Conservation (phyloP, 2,888 invertebrate genomes). For the Yponomeuta malinellus region DNA sequence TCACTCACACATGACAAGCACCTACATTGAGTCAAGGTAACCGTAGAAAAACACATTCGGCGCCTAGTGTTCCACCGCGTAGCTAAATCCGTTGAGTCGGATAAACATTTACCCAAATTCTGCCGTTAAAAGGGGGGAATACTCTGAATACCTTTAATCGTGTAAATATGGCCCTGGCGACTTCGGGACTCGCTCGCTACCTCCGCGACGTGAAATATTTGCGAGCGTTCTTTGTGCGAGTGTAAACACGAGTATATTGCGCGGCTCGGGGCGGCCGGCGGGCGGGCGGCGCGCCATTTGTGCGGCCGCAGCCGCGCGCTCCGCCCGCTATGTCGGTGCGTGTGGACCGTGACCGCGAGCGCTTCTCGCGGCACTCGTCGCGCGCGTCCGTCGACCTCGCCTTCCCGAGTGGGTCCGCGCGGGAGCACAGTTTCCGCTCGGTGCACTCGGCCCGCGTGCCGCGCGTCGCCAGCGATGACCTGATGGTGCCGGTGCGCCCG, state of each 20-base stretch:
- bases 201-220: slow-evolving; percentile 53
- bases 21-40: too few species aligned
- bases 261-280: slow-evolving; percentile 5
- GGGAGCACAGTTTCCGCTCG: slow-evolving; percentile 66
- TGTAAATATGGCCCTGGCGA: slow-evolving; percentile 51
- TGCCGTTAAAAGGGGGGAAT: slow-evolving; percentile 39
- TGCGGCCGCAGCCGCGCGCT: slow-evolving; percentile 70
- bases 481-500: slow-evolving; percentile 68
- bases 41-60: not conserved
- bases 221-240: slow-evolving; percentile 61
- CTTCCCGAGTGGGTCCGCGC: slow-evolving; percentile 57
- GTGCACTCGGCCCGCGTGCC: slow-evolving; percentile 68
- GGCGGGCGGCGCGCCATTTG: slow-evolving; percentile 49
- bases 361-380: slow-evolving; percentile 69
- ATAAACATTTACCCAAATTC: slow-evolving; percentile 44
- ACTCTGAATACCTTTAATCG: slow-evolving; percentile 47
- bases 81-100: slow-evolving; percentile 26
- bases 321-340: slow-evolving; percentile 70
- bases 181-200: slow-evolving; percentile 31
- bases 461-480: slow-evolving; percentile 64
- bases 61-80: not conserved
- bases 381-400: slow-evolving; percentile 69
- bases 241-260: slow-evolving; percentile 40
- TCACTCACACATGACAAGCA: not conserved
- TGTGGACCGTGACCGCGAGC: slow-evolving; percentile 66